Conservation (phyloP, 2,888 invertebrate species). For the Brenthis ino region DNA sequence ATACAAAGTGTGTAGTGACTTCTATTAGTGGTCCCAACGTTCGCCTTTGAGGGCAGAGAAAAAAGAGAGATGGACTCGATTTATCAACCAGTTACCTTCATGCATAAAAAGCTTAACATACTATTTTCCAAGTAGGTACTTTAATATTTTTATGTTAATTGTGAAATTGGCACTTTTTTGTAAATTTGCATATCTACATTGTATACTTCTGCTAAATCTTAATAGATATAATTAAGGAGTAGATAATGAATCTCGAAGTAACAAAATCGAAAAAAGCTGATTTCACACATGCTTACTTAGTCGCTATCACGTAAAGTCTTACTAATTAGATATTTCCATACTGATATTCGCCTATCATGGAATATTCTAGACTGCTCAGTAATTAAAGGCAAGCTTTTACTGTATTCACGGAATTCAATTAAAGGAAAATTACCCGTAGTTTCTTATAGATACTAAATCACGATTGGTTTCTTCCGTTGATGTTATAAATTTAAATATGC, state of each 20-base stretch:
- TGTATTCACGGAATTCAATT: conserved; percentile 75
- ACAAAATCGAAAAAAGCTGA: not conserved
- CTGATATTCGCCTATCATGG: conserved; percentile 50
- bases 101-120: too few relatives aligned
- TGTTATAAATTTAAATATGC: conserved; percentile 56
- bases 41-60: too few relatives aligned
- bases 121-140: too few relatives aligned
- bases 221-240: conserved; percentile 1
- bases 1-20: too few relatives aligned
- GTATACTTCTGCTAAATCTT: not conserved
- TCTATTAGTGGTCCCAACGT: too few relatives aligned
- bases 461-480: conserved; percentile 58
- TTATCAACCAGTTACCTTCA: too few relatives aligned
- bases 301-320: conserved; percentile 35
- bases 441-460: conserved; percentile 60
- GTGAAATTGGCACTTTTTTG: too few relatives aligned
- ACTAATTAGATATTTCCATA: conserved; percentile 54
- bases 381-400: conserved; percentile 71
- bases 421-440: conserved; percentile 66
- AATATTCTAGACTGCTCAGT: conserved; percentile 55
- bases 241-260: conserved; percentile 1
- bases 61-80: too few relatives aligned
- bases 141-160: too few relatives aligned
- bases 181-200: not conserved
- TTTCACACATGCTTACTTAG: conserved; percentile 10